A percentile compares a stretch with the other conserved stretches of the same genome.
phyloP scores from a whole-genome alignment of 2,113 vertebrate genomes.

The Glaucomys volans region DNA sequence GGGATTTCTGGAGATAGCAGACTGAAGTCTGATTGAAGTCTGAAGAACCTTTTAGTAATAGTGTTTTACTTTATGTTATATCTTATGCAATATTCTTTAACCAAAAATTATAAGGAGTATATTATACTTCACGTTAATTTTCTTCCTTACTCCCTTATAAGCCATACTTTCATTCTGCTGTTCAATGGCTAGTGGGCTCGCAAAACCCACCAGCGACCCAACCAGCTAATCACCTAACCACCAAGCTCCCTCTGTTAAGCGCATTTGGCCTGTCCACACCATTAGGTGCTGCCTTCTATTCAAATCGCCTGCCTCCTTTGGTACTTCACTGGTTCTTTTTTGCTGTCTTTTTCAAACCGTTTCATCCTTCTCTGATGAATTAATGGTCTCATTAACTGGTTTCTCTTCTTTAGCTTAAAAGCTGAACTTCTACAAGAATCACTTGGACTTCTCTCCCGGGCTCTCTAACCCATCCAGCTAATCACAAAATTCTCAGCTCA shows the following conservation, averaged over 20 bases:
- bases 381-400: neutral
- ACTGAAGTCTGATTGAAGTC: neutral
- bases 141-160: neutral
- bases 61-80: neutral
- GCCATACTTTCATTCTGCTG: neutral
- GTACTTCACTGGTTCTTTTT: neutral
- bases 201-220: neutral
- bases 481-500: neutral
- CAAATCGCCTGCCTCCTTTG: neutral
- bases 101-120: neutral
- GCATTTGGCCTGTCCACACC: neutral
- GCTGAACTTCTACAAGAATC: neutral
- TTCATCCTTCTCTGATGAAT: neutral
- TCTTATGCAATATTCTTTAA: constrained; percentile 10
- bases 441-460: neutral
- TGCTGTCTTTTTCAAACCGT: neutral
- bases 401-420: constrained; percentile 32
- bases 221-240: neutral
- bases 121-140: neutral
- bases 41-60: constrained; percentile 21
- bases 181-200: neutral
- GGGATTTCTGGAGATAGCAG: neutral
- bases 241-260: neutral
- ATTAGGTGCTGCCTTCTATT: neutral
- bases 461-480: neutral